These are phyloP conservation scores for Drosophila persimilis DNA, from an alignment of 1,140 invertebrate species.

Conservation along the genomic window DNA sequence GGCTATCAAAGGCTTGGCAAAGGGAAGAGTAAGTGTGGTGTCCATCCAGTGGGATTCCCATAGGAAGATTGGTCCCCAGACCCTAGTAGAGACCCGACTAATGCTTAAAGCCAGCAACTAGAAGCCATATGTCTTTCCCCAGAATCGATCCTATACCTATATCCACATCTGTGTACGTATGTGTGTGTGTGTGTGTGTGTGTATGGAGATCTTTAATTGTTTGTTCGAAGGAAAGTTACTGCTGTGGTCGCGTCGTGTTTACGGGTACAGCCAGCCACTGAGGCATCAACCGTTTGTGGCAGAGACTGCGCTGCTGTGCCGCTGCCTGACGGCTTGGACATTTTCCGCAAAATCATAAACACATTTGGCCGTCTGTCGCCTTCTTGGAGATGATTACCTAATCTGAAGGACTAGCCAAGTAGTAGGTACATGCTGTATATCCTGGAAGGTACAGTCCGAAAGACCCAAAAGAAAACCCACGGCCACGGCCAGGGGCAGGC, in stretches of 20 bases:
- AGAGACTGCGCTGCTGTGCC: not conserved
- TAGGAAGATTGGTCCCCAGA: no score
- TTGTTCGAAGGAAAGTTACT: slow-evolving; percentile 31
- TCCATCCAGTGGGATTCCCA: no score
- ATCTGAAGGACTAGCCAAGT: slow-evolving; percentile 52
- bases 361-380: slow-evolving; percentile 34
- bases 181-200: no score
- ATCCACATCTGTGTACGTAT: no score
- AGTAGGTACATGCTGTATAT: slow-evolving; percentile 4
- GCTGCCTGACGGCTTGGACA: slow-evolving; percentile 43
- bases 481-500: not conserved
- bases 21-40: no score
- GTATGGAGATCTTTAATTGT: slow-evolving; percentile 2
- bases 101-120: no score
- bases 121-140: no score
- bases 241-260: not conserved
- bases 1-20: no score
- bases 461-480: slow-evolving; percentile 20
- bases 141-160: no score
- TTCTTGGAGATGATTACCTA: slow-evolving; percentile 50
- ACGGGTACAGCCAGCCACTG: slow-evolving; percentile 2
- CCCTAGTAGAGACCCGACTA: no score
- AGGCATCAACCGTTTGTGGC: slow-evolving; percentile 20
- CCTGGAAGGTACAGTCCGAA: slow-evolving; percentile 20
- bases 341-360: slow-evolving; percentile 77